Evolutionary conservation across 2,113 vertebrate genomes (phyloP), one percentile per base, ranked within the genome.

Genomic region (Serinus canaria): DNA sequence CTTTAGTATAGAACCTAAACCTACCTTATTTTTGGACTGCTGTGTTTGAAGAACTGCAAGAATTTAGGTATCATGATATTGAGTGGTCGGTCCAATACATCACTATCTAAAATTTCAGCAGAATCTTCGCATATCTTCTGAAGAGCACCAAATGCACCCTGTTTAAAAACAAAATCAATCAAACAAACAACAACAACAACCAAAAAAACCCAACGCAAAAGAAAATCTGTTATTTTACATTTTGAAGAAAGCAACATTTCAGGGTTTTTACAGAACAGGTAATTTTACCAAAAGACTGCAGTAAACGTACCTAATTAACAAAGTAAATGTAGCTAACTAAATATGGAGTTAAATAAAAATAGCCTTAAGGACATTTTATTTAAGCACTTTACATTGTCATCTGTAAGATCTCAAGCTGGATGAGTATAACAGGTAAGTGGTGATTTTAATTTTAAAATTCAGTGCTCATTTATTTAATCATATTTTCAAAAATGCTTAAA

Each of bases 41-140:
- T 99, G 89, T 99, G 99, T 92, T 99, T 99, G 96, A 99, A 99
- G 95, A 99, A 99, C 95, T 99, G 99, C 95, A 99, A 96, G 96
- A 99, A 99, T 80, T 99, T 99, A 25, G 99, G 99, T 95, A 99
- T 99, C 99, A 99, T 99, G 96, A 99, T 98, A 98, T 99, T 99
- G 69, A 99, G 98, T 14, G 99, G 99, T 74, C 99, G 98, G 86
- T 99, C 99, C 95, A 99, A 97, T 92, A 99, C 97, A 97, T 99
- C 99, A 20, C 99, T 99, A 97, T 99, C 99, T 97, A 99, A 98
- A 97, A 99, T 99, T 98, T 99, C 99, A 22, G 99, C 99, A 56
- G 99, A 99, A 97, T 99, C 99, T 97, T 99, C 99, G 53, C 99
- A 99, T 92, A 99, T 99, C 94, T 99, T 99, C 98, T 99, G 99